Conservation (phyloP, 2,113 vertebrate genomes). For the Chlamydotis undulata region DNA sequence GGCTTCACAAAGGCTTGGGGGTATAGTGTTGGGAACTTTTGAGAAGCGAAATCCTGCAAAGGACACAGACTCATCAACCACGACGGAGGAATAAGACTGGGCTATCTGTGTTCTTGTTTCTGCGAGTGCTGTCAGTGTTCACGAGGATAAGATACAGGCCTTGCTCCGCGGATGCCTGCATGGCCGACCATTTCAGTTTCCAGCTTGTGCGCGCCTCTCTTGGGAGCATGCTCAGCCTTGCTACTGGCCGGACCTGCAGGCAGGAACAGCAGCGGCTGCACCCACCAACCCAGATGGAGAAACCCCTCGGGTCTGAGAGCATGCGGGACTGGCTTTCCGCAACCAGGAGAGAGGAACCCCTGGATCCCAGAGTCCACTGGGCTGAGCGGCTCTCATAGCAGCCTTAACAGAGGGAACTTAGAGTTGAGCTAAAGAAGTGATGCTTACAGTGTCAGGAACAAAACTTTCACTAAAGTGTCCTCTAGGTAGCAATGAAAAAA, state of each 20-base stretch:
- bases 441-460: not conserved
- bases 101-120: not conserved
- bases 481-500: not conserved
- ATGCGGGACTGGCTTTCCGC: not conserved
- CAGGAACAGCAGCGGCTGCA: not conserved
- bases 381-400: not conserved
- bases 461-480: not conserved
- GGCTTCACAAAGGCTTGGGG: not conserved
- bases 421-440: not conserved
- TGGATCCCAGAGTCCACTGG: not conserved
- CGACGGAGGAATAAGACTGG: not conserved
- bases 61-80: not conserved
- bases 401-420: not conserved
- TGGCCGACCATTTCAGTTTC: not conserved
- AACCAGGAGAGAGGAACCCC: not conserved
- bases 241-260: not conserved
- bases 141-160: not conserved
- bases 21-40: not conserved
- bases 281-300: rapidly evolving
- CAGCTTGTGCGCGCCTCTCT: not conserved
- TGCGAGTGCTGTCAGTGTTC: not conserved
- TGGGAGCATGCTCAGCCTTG: not conserved
- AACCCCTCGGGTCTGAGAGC: not conserved
- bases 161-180: not conserved
- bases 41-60: not conserved